A percentile compares a stretch with the other conserved stretches of the same genome.
phyloP scores from a whole-genome alignment of 2,113 vertebrate species.

The Martes martes region DNA sequence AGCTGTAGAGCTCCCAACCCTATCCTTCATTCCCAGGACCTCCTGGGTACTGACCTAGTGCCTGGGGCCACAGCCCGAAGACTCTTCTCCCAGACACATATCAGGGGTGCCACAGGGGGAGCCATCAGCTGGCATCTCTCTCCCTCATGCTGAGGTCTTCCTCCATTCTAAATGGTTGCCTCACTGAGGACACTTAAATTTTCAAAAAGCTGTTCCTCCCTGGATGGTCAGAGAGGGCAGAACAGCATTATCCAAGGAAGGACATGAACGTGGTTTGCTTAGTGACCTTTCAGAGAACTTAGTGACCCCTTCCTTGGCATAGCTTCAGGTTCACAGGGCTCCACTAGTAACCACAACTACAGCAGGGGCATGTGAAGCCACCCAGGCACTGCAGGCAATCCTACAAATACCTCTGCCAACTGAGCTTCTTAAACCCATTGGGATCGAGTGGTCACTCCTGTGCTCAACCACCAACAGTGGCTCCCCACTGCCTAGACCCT shows the following conservation, averaged over 20 bases:
- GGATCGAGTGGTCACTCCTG: neutral
- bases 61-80: neutral
- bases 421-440: neutral
- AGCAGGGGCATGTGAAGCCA: accelerated
- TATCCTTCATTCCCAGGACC: too few species aligned
- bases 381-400: accelerated
- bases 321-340: neutral
- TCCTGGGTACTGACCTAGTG: neutral
- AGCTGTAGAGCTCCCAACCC: neutral
- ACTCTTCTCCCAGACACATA: accelerated
- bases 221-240: neutral
- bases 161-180: neutral
- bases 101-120: accelerated
- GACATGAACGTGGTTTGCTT: accelerated
- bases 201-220: neutral
- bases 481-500: neutral
- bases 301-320: neutral
- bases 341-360: neutral
- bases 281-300: neutral
- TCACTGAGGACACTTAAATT: neutral
- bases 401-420: neutral
- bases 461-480: neutral
- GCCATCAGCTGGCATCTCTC: neutral
- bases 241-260: neutral
- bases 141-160: accelerated